phyloP scores from a whole-genome alignment of 1,140 invertebrate genomes.

The Drosophila varians region DNA sequence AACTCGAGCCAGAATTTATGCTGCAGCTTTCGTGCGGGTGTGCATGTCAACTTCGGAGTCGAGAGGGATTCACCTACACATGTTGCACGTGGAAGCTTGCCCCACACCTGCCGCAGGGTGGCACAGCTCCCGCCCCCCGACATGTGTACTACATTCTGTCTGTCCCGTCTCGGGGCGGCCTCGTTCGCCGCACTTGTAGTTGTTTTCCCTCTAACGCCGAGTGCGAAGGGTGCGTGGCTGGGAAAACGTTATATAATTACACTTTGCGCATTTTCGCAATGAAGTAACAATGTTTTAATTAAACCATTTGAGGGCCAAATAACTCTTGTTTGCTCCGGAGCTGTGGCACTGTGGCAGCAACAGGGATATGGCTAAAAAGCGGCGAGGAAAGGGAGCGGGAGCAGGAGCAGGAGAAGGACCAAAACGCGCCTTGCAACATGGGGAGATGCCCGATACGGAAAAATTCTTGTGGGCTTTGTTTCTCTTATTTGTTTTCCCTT shows the following conservation, averaged over 20 bases:
- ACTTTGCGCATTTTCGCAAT: slow-evolving; percentile 80
- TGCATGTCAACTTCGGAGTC: not conserved
- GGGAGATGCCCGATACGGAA: not conserved
- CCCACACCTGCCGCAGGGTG: not conserved
- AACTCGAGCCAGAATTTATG: not conserved
- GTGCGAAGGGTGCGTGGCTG: slow-evolving; percentile 45
- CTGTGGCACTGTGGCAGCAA: slow-evolving; percentile 19
- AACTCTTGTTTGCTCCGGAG: slow-evolving; percentile 74
- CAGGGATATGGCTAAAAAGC: not conserved
- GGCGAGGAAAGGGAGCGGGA: not conserved
- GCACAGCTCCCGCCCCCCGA: slow-evolving; percentile 41
- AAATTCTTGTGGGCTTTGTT: not conserved
- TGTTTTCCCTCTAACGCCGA: slow-evolving; percentile 40
- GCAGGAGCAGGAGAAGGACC: not conserved
- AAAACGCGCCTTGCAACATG: not conserved
- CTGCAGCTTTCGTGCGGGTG: not conserved
- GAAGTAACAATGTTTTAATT: slow-evolving; percentile 82
- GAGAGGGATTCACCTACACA: not conserved
- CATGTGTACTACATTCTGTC: slow-evolving; percentile 69
- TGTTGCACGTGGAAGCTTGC: not conserved
- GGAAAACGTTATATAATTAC: slow-evolving; percentile 80
- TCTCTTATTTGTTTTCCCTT: not conserved
- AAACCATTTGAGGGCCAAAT: slow-evolving; percentile 80
- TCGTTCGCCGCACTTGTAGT: not conserved
- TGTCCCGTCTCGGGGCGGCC: slow-evolving; percentile 27